Evolutionary conservation across 2,113 vertebrate genomes (phyloP), one percentile per base, ranked within the genome.

Genomic region (Scomber scombrus): DNA sequence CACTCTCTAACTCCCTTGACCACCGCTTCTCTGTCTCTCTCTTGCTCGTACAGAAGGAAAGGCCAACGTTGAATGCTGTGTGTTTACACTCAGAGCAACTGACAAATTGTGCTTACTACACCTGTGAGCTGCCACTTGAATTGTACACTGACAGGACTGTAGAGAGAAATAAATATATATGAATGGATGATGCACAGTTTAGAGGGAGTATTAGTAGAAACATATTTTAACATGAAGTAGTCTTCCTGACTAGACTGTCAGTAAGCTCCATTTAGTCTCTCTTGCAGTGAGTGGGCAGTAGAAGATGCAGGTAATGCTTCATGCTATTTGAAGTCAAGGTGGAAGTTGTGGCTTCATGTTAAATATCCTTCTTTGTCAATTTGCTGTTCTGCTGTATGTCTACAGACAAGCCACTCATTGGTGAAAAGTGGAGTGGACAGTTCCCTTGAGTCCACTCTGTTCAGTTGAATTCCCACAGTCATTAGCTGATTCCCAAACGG

Each of bases 231-330:
- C 55, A 46, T 49, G 71, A 72, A 51, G 40, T 15, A 12, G 26
- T 67, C 49, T 65, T 49, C 31, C 21, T 19, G 43, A 82, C 19
- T 26, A 54, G 63, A 60, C 71, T 63, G 60, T 55, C 75, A 49
- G 54, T 47, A 3, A 68, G 57, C 52, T 83, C 12, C 14, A 26
- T 51, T 78, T 63, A 70, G 67, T 43, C 57, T 65, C 58, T 31
- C 29, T 75, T 16, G 57, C 11, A 77, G 52, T 66, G 65, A 70
- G 54, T 57, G 79, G 58, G 74, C 74, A 78, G 64, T 18, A 62
- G 31, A 63, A 3, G 15, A 63, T 74, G 29, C 68, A 73, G 58
- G 19, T 63, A 84, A 78, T 60, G 52, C 16, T 21, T 54, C 21
- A 26, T 72, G 45, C 55, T 72, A 78, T 78, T 60, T 47, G 45